A percentile compares a stretch with the other conserved stretches of the same genome.
Conservation (phyloP, 2,888 invertebrate species). For the Chironomus riparius region DNA sequence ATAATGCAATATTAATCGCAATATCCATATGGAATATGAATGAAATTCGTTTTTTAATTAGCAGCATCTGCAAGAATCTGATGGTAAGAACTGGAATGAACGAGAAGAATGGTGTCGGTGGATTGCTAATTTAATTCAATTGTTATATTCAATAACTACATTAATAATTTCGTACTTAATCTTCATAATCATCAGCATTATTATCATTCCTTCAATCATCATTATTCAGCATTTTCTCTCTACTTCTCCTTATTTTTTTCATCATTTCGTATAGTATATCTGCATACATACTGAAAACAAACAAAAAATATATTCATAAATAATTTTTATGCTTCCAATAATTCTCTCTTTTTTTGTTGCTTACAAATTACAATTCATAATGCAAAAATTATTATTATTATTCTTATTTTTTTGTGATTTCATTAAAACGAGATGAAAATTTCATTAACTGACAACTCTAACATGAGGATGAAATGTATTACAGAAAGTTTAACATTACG, state of each 20-base stretch:
- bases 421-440: background rate
- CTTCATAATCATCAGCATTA: background rate
- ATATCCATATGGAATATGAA: background rate
- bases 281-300: no score
- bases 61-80: background rate
- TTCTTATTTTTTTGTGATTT: background rate
- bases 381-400: background rate
- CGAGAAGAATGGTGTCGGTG: background rate
- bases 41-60: conserved; percentile 17
- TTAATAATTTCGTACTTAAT: background rate
- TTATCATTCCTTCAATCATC: background rate
- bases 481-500: no score
- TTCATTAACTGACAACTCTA: no score
- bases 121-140: background rate
- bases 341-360: no score
- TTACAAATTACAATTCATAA: background rate
- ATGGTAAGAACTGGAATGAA: conserved; percentile 8
- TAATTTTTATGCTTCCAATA: no score
- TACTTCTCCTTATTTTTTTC: background rate
- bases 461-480: no score
- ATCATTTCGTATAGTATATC: no score
- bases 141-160: background rate
- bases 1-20: background rate
- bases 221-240: background rate
- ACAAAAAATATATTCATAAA: no score